Evolutionary conservation across 2,113 vertebrate genomes (phyloP).

Genomic region (Nannobrachium achirus): DNA sequence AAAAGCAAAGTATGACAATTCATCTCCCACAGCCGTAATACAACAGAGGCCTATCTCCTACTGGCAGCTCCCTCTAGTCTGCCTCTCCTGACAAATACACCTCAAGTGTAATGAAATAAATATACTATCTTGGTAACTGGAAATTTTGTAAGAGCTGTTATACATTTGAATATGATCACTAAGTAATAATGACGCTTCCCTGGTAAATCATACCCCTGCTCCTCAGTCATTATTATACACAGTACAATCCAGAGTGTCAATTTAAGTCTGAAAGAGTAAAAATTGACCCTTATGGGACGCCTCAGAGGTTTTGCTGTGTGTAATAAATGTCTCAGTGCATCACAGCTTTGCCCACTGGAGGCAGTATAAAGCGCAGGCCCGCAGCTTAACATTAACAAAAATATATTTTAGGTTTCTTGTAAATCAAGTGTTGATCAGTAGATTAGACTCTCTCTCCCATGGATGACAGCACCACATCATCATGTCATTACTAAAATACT

Average conservation of each 20-base stretch:
- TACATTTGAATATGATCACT: background rate
- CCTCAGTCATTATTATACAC: no score
- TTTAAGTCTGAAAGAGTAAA: no score
- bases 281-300: no score
- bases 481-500: background rate
- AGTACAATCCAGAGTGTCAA: no score
- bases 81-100: background rate
- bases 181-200: no score
- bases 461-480: constrained; percentile 24
- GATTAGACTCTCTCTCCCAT: constrained; percentile 49
- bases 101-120: constrained; percentile 4
- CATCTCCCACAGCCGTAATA: background rate
- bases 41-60: constrained; percentile 21
- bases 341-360: constrained; percentile 34
- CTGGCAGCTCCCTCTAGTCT: background rate
- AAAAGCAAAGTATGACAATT: constrained; percentile 13
- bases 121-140: background rate
- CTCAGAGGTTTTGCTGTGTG: no score
- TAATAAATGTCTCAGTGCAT: background rate
- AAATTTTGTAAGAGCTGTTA: background rate
- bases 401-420: constrained; percentile 27
- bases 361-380: constrained; percentile 46
- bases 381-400: constrained; percentile 32
- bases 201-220: no score
- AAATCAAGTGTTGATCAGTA: constrained; percentile 47